These are phyloP conservation scores for Hipposideros larvatus DNA, from an alignment of 2,797 vertebrate genomes.

Conservation along the genomic window DNA sequence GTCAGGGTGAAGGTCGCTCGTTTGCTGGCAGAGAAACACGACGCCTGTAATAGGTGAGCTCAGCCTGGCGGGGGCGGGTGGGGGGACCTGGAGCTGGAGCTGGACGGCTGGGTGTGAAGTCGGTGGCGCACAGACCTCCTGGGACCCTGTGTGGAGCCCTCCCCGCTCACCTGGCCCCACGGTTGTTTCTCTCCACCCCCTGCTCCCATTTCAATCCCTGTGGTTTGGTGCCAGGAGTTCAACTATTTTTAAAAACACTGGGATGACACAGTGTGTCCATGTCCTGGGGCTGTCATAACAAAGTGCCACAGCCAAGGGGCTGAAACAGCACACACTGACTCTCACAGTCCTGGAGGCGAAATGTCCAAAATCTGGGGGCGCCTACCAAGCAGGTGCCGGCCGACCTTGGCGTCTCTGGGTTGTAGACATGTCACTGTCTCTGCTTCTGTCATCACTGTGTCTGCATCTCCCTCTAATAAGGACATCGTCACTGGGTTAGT, in stretches of 20 bases:
- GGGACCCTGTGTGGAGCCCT: neutral
- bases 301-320: rapidly evolving
- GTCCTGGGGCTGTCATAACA: neutral
- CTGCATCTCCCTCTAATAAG: neutral
- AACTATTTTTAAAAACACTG: neutral
- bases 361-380: rapidly evolving
- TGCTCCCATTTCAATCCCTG: neutral
- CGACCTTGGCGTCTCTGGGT: neutral
- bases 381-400: too few relatives aligned
- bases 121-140: too few relatives aligned
- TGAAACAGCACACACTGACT: neutral
- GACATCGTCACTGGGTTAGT: too few relatives aligned
- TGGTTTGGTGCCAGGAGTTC: neutral
- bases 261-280: neutral
- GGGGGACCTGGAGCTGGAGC: rapidly evolving
- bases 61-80: neutral
- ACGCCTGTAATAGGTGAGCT: too few relatives aligned
- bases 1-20: neutral
- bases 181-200: neutral
- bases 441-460: neutral
- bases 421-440: neutral
- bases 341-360: neutral
- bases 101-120: rapidly evolving
- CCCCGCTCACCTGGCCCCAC: neutral
- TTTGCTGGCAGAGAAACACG: rapidly evolving